Conservation (phyloP, 2,113 vertebrate species). For the Fregetta grallaria region DNA sequence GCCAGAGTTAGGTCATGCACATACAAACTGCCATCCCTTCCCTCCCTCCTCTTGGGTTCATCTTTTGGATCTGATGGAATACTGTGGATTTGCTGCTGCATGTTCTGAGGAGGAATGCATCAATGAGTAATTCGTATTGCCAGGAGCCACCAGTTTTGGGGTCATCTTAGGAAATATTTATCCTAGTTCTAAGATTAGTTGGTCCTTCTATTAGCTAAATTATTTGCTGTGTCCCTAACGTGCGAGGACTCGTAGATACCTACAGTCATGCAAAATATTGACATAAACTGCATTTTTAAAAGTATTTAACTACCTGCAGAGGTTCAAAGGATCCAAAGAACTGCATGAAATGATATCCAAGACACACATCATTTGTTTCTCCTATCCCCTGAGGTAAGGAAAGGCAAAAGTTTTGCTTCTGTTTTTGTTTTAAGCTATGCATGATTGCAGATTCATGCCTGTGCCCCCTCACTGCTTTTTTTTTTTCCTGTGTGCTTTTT, state of each 20-base stretch:
- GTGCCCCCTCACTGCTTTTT: neutral
- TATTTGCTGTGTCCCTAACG: neutral
- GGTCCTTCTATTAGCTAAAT: neutral
- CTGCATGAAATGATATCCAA: neutral
- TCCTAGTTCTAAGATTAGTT: neutral
- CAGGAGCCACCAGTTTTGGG: neutral
- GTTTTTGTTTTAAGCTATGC: neutral
- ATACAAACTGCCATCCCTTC: neutral
- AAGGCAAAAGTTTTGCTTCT: neutral
- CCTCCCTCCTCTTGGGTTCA: neutral
- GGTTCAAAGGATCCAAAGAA: neutral
- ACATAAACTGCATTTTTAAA: neutral
- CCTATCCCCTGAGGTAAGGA: neutral
- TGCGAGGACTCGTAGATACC: neutral
- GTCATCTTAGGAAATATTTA: neutral
- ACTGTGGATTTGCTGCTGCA: neutral
- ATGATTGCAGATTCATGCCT: neutral
- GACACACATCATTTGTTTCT: neutral
- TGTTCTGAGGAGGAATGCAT: neutral
- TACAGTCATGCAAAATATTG: neutral
- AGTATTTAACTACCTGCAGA: neutral
- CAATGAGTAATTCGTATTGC: neutral
- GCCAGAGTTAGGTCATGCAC: neutral
- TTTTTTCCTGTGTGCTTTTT: neutral
- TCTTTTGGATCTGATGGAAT: neutral